phyloP scores from a whole-genome alignment of 2,113 vertebrate genomes.

The Eolophus roseicapilla region DNA sequence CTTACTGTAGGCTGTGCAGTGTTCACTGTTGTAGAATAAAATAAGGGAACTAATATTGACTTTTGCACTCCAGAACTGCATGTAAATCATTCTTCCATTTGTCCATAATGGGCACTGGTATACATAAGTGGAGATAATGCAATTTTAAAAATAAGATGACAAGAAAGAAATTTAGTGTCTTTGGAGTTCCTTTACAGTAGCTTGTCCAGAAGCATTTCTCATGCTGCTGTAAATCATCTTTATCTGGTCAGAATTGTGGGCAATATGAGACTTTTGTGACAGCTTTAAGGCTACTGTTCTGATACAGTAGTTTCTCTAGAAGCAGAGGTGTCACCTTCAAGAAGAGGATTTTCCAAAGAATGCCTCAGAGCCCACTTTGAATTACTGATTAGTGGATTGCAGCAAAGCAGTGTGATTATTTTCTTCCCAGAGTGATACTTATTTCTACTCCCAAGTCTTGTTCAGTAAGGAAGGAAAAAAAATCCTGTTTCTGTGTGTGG shows the following conservation, averaged over 20 bases:
- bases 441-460: not conserved
- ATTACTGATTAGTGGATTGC: not conserved
- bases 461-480: not conserved
- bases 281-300: not conserved
- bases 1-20: not conserved
- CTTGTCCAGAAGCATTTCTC: not conserved
- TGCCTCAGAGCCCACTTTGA: not conserved
- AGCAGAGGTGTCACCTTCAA: not conserved
- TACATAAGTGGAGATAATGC: not conserved
- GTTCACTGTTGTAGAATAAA: not conserved
- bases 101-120: not conserved
- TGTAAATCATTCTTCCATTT: not conserved
- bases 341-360: not conserved
- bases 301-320: not conserved
- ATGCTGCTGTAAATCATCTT: not conserved
- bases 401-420: not conserved
- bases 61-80: not conserved
- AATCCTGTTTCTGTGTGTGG: not conserved
- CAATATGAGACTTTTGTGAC: not conserved
- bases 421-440: not conserved
- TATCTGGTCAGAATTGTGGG: not conserved
- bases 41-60: not conserved
- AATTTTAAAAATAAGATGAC: not conserved
- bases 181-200: not conserved
- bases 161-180: not conserved